Conservation (phyloP, 2,797 vertebrate species). For the Xenopus petersii region DNA sequence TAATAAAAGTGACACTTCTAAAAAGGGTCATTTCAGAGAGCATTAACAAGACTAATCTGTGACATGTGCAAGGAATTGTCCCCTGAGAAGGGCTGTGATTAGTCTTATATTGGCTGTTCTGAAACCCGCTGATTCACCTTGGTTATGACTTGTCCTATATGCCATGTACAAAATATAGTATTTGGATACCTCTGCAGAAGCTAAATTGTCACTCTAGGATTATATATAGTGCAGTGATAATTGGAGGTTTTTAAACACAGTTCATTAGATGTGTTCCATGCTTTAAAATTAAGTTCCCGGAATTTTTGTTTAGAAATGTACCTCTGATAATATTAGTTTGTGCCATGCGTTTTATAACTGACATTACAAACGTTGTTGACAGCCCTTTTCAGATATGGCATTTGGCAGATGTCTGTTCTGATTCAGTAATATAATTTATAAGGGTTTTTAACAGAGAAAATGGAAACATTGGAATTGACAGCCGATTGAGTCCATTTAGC, state of each 20-base stretch:
- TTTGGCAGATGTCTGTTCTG: constrained; percentile 39
- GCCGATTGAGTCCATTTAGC: constrained; percentile 42
- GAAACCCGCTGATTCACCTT: constrained; percentile 1
- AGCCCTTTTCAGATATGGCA: background rate
- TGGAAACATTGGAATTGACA: constrained; percentile 48
- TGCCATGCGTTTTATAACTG: no score
- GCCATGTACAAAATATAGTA: no score
- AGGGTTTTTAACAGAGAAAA: constrained; percentile 29
- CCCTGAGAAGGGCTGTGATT: background rate
- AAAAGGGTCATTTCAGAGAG: background rate
- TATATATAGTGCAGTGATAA: no score
- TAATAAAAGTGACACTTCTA: background rate
- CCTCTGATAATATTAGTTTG: no score
- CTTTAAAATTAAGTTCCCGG: no score
- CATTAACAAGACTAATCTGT: constrained; percentile 2
- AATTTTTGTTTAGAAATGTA: no score
- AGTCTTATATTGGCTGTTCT: background rate
- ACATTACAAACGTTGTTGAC: background rate
- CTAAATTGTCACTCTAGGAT: no score
- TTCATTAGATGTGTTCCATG: no score
- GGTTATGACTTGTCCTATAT: background rate
- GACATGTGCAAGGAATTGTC: background rate
- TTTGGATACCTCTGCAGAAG: no score
- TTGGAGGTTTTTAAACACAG: no score
- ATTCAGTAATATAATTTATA: constrained; percentile 24